phyloP scores from a whole-genome alignment of 2,888 invertebrate species.

The Lasius platythorax region DNA sequence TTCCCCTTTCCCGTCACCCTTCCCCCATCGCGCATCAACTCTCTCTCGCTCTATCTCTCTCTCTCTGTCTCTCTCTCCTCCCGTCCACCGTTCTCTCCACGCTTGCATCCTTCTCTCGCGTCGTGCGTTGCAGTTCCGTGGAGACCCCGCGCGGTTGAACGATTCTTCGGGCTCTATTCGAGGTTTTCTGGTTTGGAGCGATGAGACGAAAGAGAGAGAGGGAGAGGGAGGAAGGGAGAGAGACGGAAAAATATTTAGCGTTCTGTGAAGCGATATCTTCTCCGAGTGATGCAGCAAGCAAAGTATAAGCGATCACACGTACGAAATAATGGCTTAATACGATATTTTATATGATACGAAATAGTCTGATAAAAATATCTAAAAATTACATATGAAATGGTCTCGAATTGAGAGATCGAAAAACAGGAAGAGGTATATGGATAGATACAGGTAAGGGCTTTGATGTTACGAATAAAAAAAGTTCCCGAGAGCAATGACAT shows the following conservation, averaged over 20 bases:
- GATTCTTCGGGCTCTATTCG: conserved; percentile 62
- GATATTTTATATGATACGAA: neutral
- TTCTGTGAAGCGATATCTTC: conserved; percentile 8
- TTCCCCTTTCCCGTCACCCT: conserved; percentile 11
- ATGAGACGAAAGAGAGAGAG: conserved; percentile 23
- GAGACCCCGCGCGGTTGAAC: conserved; percentile 65
- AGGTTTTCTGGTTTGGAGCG: conserved; percentile 64
- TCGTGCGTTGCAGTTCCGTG: conserved; percentile 63
- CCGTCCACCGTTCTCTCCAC: conserved; percentile 10
- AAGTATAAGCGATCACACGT: neutral
- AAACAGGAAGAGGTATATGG: neutral
- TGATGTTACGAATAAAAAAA: neutral
- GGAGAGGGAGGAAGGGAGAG: neutral
- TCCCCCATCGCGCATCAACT: conserved; percentile 29
- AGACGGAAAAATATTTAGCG: conserved; percentile 30
- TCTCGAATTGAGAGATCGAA: neutral
- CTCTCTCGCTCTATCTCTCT: conserved; percentile 15
- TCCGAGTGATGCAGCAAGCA: neutral
- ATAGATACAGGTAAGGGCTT: neutral
- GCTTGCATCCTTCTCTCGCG: conserved; percentile 30
- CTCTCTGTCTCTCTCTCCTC: neutral
- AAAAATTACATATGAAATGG: neutral
- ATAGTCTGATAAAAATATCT: neutral
- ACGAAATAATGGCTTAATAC: conserved; percentile 20
- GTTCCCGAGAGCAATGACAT: neutral